phyloP scores from a whole-genome alignment of 2,797 vertebrate genomes.

The Moxostoma hubbsi region DNA sequence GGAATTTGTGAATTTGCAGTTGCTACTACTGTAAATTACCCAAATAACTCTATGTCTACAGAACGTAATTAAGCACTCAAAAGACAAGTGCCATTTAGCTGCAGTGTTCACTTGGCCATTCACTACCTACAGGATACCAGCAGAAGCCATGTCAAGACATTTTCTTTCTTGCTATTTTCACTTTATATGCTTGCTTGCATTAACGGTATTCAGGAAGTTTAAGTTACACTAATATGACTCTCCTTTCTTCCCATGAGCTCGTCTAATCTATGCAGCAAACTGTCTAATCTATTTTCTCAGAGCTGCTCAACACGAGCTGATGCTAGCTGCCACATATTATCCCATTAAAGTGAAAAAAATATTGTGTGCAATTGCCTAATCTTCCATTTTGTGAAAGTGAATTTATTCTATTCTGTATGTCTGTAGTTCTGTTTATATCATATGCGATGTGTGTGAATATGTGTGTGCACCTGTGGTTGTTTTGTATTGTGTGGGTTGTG shows the following conservation, averaged over 20 bases:
- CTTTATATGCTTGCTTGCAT: slow-evolving; percentile 45
- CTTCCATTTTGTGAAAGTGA: slow-evolving; percentile 9
- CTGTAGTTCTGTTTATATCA: neutral
- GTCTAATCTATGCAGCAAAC: too few relatives aligned
- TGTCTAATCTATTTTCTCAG: slow-evolving; percentile 15
- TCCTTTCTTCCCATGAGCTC: too few relatives aligned
- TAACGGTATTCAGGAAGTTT: slow-evolving; percentile 51
- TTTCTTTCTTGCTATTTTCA: slow-evolving; percentile 32
- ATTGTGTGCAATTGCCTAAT: slow-evolving; percentile 10
- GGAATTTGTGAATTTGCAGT: too few relatives aligned
- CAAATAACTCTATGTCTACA: neutral
- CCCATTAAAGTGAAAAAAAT: slow-evolving; percentile 5
- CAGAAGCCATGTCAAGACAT: slow-evolving; percentile 23
- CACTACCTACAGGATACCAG: slow-evolving; percentile 7
- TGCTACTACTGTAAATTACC: neutral
- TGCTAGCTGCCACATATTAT: slow-evolving; percentile 4
- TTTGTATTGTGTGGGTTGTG: slow-evolving; percentile 75
- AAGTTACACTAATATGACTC: neutral
- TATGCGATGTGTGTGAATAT: neutral
- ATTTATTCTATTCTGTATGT: slow-evolving; percentile 8
- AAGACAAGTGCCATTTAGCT: neutral
- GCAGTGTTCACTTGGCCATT: slow-evolving; percentile 5
- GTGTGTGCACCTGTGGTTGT: slow-evolving; percentile 75
- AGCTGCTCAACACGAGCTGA: slow-evolving; percentile 27
- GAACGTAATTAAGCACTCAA: neutral